Evolutionary conservation across 2,888 invertebrate genomes (phyloP), one percentile per base, ranked within the genome.

Genomic region (Bibio marci): DNA sequence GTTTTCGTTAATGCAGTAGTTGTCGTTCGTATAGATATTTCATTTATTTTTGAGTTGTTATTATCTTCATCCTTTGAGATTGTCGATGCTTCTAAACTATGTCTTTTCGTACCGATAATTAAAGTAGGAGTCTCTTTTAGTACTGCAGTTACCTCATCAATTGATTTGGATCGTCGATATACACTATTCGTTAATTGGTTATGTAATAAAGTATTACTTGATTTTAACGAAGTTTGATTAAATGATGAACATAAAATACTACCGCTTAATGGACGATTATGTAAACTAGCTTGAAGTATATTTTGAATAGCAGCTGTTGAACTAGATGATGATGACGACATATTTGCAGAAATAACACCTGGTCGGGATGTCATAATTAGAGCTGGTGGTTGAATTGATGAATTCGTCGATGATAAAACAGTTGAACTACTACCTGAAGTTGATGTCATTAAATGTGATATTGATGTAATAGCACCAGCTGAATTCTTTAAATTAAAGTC

Each of bases 121-220:
- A 66, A 66, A 7, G 65, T 67, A 2, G 66, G 65, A 14, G 64
- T 60, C 12, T 66, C 63, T 48, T 68, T 67, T 46, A 62, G 64
- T 43, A 66, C 66, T 2, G 66, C 41, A 14, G 43, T 40, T 10
- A 47, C 66, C 48, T 69, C 69, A 46, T 70, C 70, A 0, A 67
- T 67, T 7, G 70, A 69, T 47, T 69, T 70, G 0, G 69, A 69
- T 43, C 70, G 55, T 52, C 68, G 68, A 14, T 70, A 52, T 30
- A 37, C 37, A 3, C 67, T 66, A 51, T 60, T 62, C 1, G 72
- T 73, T 36, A 74, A 50, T 49, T 74, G 73, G 1, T 70, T 71
- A 48, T 73, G 73, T 37, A 73, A 51, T 38, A 73, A 53, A 65
- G 66, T 1, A 66, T 66, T 3, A 64, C 63, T n/a, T 64, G 65